These are phyloP conservation scores for Sericinus montela DNA, from an alignment of 2,888 invertebrate species.

Conservation along the genomic window DNA sequence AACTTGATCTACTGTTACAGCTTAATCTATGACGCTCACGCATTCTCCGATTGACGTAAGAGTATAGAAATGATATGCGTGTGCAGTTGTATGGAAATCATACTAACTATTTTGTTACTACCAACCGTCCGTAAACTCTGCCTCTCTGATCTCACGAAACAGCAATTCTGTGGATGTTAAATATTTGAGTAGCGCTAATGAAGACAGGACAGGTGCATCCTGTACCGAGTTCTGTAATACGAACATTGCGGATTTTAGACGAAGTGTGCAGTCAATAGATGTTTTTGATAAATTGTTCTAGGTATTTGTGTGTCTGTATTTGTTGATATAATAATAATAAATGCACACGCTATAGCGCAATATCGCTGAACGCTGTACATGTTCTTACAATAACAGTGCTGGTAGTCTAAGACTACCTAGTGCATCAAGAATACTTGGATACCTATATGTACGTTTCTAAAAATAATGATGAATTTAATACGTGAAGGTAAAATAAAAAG, in stretches of 20 bases:
- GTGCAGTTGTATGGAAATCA: slow-evolving; percentile 2
- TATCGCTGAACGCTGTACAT: too few relatives aligned
- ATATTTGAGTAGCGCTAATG: slow-evolving; percentile 3
- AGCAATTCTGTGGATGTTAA: background rate
- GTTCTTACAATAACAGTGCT: too few relatives aligned
- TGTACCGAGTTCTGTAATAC: background rate
- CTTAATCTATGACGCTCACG: background rate
- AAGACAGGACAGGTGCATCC: slow-evolving; percentile 16
- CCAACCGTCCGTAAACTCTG: slow-evolving; percentile 10
- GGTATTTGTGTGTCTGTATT: too few relatives aligned
- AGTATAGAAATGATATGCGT: background rate
- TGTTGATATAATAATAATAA: too few relatives aligned
- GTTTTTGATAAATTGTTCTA: background rate
- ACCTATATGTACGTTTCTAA: too few relatives aligned
- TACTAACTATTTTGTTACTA: slow-evolving; percentile 14
- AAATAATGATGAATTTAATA: too few relatives aligned
- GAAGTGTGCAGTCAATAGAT: background rate
- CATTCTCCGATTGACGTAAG: slow-evolving; percentile 1
- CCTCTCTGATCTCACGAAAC: slow-evolving; percentile 2
- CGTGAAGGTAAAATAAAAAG: too few relatives aligned
- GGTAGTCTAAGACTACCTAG: too few relatives aligned
- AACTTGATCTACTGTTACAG: background rate
- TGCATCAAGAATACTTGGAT: too few relatives aligned
- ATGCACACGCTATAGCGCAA: too few relatives aligned
- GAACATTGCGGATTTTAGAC: background rate